Base-by-base conservation (phyloP, 2,888 invertebrate species). In the Oligia fasciuncula region DNA sequence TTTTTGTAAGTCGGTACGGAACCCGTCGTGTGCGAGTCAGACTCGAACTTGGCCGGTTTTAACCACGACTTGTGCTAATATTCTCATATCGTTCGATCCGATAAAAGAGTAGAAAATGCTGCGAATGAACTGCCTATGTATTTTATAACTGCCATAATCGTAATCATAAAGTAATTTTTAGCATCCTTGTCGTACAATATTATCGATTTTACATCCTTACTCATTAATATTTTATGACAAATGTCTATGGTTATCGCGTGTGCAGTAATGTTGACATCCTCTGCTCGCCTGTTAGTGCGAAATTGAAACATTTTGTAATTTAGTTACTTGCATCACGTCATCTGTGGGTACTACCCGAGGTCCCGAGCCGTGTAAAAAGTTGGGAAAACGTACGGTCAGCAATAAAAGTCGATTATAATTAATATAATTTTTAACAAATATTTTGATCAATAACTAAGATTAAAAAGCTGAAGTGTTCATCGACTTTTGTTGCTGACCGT, bases 231-330 rank as follows among this genome's bases (percentile, higher is more conserved):
- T 76, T 19, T 19, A 57, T 35, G 19, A 40, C 4, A 2, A 29
- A 1, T 57, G 29, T 11, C n/a, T 51, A 63, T 71, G 71, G 43
- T 11, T 69, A 35, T 6, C 19, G 35, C 46, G n/a, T 60, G 70
- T 85, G 75, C 65, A 60, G 17, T 73, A 43, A 75, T 23, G 70
- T 74, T 85, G 78, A 79, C 86, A 69, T 77, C 43, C 66, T 76
- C 70, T 79, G 23, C 13, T 62, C 23, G 73, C 19, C 40, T 72
- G 70, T 76, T 69, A 66, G 73, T 79, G 79, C 63, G 84, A 75
- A 82, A 77, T 69, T 49, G 76, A 79, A 65, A 73, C 69, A 84
- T 89, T 80, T 86, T 83, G 88, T 73, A 89, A 88, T 46, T n/a
- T n/a, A 60, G 54, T 62, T 63, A 73, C 79, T 89, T 89, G 79